Evolutionary conservation across 1,140 invertebrate genomes (phyloP), one percentile per base, ranked within the genome.

Genomic region (Drosophila grimshawi): DNA sequence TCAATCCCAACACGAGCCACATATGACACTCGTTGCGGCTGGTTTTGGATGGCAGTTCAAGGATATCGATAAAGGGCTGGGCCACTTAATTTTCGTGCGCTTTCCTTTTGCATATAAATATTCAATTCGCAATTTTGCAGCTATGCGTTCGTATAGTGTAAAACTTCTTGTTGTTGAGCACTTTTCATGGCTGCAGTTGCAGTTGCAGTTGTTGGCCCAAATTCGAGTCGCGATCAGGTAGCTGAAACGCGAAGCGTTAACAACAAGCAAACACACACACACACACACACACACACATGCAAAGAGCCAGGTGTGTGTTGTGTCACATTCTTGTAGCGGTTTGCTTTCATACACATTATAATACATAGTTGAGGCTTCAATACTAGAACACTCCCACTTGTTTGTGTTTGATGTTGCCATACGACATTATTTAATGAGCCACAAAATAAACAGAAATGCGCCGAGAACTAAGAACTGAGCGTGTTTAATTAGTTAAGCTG

Each of bases 1-100:
- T 19, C 0, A 19, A 19, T 48, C 35, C 39, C 45, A 10, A 41
- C 51, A 55, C 43, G 45, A 52, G 56, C 64, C 82, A 88, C 85
- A 83, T 83, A 86, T 86, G 83, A 86, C 80, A 86, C 32, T 66
- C 74, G 55, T 8, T 29, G 30, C 4, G 59, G 57, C 32, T 8
- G 19, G 48, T 59, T 53, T 66, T 43, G 73, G 63, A 35, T 68
- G 76, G 83, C 83, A 88, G 83, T 83, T 86, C 83, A 86, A 86
- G 83, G 83, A 86, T 86, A 78, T 86, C 53, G 59, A 52, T 46
- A 64, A 49, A 86, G 86, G 82, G 82, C 80, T 80, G 72, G 80
- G 76, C 74, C 73, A 72, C 56, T 83, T 76, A 57, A 72, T 70
- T 85, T 62, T 72, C 52, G 46, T 53, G 55, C 39, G 10, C 70